These are phyloP conservation scores for Papilio dardanus DNA, from an alignment of 1,140 invertebrate species.

Conservation along the genomic window DNA sequence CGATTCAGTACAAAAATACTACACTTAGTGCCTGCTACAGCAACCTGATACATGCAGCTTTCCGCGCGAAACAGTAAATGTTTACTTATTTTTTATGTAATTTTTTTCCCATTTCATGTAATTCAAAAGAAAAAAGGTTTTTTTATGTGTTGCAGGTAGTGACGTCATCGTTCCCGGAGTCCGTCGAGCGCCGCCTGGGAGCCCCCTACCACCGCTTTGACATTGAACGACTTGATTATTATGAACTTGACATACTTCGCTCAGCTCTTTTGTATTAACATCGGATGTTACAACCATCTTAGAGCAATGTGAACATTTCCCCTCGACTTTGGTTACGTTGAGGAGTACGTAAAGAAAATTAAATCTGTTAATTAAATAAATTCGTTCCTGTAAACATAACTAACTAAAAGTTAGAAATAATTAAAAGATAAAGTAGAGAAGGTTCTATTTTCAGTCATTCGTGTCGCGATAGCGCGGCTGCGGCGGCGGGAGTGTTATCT, in stretches of 20 bases:
- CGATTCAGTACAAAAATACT: no score
- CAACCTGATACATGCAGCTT: no score
- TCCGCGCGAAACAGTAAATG: no score
- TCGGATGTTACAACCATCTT: slow-evolving; percentile 17
- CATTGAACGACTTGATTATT: slow-evolving; percentile 54
- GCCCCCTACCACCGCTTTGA: slow-evolving; percentile 50
- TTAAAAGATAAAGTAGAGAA: slow-evolving; percentile 7
- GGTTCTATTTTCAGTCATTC: not conserved
- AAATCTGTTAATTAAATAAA: not conserved
- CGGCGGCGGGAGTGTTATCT: slow-evolving; percentile 1
- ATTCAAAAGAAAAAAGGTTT: not conserved
- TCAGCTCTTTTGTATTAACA: slow-evolving; percentile 21
- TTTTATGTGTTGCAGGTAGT: slow-evolving; percentile 42
- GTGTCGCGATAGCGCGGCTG: slow-evolving; percentile 11
- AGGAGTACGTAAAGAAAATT: no score
- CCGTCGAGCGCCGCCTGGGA: slow-evolving; percentile 59
- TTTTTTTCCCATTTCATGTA: not conserved
- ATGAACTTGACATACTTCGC: slow-evolving; percentile 53
- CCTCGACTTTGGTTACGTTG: not conserved
- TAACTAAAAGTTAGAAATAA: slow-evolving; percentile 3
- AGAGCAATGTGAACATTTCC: not conserved
- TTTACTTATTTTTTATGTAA: no score
- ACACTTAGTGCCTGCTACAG: not conserved
- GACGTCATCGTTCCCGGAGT: slow-evolving; percentile 57
- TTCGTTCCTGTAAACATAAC: not conserved